Base-by-base conservation (phyloP, 2,113 vertebrate genomes). In the Coptodon rendalli region DNA sequence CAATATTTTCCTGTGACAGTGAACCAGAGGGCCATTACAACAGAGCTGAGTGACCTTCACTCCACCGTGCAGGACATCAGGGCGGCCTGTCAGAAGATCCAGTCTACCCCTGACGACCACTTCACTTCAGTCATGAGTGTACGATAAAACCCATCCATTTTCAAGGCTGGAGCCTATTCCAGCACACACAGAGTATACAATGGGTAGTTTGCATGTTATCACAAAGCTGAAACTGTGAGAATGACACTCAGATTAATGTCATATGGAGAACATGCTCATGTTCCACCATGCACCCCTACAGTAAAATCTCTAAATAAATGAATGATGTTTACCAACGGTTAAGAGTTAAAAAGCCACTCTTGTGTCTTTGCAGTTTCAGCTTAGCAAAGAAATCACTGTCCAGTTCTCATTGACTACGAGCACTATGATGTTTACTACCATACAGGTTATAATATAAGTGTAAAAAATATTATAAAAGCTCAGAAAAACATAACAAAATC, bases 21-120 rank as follows among this genome's bases (percentile, higher is more conserved):
- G 93, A 99, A 99, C 88, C 99, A 99, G 93, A 98, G 96, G 89
- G 96, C 95, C 0, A 95, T 99, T 83, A 98, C 97, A 1, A 91
- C 97, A 0, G 99, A 99, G 89, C 97, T 99, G 52, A 97, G 95
- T 78, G 99, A 99, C 94, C 97, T 99, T 82, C 98, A 99, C 40
- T 92, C 93, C 94, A 98, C 97, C 2, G 95, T 99, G 87, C 95
- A 97, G 53, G 98, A 99, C 95, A 99, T 99, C 68, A 97, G 98
- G 94, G 94, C 88, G 0, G 97, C 97, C 84, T 99, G 98, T 88
- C 96, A 96, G 94, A 98, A 94, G 92, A 98, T 98, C 96, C 93
- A 96, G 5, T 95, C 97, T 45, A 97, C 97, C 1, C 86, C 96
- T 0, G 98, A 99, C 90, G 99, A 99, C 96, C 97, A 97, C 80